phyloP scores from a whole-genome alignment of 2,113 vertebrate genomes.

The Ovis canadensis region DNA sequence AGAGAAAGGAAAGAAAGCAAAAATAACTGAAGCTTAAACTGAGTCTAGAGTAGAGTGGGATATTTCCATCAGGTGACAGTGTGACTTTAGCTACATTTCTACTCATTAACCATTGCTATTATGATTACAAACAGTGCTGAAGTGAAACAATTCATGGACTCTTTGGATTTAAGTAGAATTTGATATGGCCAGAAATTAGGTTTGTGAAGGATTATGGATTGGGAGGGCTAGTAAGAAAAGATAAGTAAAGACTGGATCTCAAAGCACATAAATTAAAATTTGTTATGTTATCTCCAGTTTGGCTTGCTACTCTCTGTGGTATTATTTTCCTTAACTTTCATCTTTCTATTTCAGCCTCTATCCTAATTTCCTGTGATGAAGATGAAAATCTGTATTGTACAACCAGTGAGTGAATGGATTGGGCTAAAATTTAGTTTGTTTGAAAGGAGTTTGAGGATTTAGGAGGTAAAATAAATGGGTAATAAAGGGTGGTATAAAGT shows the following conservation, averaged over 20 bases:
- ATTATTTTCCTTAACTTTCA: not conserved
- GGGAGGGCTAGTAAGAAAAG: not conserved
- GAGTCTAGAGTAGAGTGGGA: not conserved
- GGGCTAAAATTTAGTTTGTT: not conserved
- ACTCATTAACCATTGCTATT: not conserved
- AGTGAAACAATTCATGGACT: fast-evolving
- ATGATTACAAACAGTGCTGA: not conserved
- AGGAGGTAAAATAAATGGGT: not conserved
- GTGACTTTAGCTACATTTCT: not conserved
- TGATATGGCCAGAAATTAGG: not conserved
- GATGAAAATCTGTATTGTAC: not conserved
- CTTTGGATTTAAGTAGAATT: not conserved
- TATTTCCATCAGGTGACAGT: not conserved
- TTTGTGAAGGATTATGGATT: not conserved
- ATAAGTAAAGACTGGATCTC: not conserved
- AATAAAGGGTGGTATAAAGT: not conserved
- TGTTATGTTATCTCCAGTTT: not conserved
- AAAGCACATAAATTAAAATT: not conserved
- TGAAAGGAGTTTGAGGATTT: not conserved
- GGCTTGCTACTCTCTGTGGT: no score
- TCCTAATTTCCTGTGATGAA: not conserved
- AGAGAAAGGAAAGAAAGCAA: not conserved
- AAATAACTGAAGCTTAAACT: not conserved
- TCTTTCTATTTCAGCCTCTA: not conserved
- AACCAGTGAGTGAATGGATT: not conserved